Base-by-base conservation (phyloP, 2,113 vertebrate genomes). In the Plecotus auritus region DNA sequence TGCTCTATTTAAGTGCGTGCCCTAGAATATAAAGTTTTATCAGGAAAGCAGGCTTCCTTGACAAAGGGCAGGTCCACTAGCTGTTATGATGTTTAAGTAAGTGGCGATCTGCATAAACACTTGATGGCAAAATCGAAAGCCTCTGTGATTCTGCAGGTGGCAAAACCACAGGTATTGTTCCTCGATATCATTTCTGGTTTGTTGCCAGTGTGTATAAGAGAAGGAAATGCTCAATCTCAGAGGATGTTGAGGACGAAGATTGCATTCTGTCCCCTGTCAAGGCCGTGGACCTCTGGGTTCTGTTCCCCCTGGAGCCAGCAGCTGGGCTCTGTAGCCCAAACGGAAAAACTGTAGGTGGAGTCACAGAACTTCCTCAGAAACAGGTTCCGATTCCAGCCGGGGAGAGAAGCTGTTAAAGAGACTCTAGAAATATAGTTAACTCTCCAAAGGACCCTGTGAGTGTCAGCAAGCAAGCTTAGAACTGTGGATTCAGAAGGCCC, bases 81-180 rank as follows among this genome's bases (percentile, higher is more conserved):
- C 77, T 9, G 2, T 2, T 1, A 4, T 17, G 70, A 16, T 10
- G 47, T 28, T 23, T 56, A 56, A 16, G 66, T 54, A 47, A 20
- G 54, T 59, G 45, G 56, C 5, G n/a, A 14, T 32, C 23, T 7
- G 1, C 1, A 7, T 3, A 3, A n/a, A 16, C 26, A 6, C 1
- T 12, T 26, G 35, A 30, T 12, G 47, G 13, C 5, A 16, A 9
- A 10, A 16, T 1, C 13, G 47, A 32, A 22, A 37, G n/a, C 9
- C 3, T 8, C 17, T 51, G 35, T 32, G 1, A 11, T 20, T 26
- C 22, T 4, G 0, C 14, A 4, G 2, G 8, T 18, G n/a, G 28
- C 20, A 13, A 23, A 32, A 80, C 40, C 64, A 13, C 80, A 23
- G 54, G 54, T 2, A 0, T 1, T 7, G 42, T 22, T 9, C 32